Conservation (phyloP, 2,888 invertebrate genomes). For the Brachyopa scutellaris region DNA sequence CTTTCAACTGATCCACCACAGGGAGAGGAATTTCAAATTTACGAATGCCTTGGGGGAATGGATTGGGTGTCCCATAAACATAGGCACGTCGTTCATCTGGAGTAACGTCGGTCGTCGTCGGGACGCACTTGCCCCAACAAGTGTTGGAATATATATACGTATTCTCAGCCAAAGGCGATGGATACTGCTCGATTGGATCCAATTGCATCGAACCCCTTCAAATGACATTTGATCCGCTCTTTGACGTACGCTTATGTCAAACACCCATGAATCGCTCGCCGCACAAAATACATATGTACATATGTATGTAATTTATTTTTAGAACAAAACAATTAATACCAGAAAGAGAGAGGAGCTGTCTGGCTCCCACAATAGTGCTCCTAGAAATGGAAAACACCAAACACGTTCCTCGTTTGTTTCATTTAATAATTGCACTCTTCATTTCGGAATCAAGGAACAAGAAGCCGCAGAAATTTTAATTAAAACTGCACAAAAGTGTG, state of each 20-base stretch:
- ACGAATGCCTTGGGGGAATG: conserved; percentile 66
- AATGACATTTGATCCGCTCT: conserved; percentile 66
- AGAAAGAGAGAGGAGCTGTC: conserved; percentile 1
- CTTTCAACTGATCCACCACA: conserved; percentile 24
- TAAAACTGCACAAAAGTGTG: conserved; percentile 56
- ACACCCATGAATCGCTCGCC: conserved; percentile 23
- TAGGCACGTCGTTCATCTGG: conserved; percentile 56
- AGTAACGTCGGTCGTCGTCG: neutral
- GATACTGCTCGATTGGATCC: conserved; percentile 22
- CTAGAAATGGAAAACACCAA: neutral
- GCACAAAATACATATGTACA: too few species aligned
- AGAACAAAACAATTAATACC: conserved; percentile 25
- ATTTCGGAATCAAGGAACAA: conserved; percentile 56
- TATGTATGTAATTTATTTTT: conserved; percentile 36
- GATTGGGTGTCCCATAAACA: conserved; percentile 66
- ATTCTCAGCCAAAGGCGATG: conserved; percentile 44
- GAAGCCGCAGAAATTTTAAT: conserved; percentile 66
- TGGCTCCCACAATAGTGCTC: conserved; percentile 46
- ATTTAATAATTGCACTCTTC: conserved; percentile 67
- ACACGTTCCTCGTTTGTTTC: conserved; percentile 65
- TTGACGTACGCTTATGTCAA: conserved; percentile 45
- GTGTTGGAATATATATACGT: too few species aligned
- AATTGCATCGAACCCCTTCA: conserved; percentile 58
- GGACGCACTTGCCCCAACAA: conserved; percentile 2
- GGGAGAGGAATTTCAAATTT: conserved; percentile 64